phyloP scores from a whole-genome alignment of 2,888 invertebrate genomes.

The Petrophora chlorosata region DNA sequence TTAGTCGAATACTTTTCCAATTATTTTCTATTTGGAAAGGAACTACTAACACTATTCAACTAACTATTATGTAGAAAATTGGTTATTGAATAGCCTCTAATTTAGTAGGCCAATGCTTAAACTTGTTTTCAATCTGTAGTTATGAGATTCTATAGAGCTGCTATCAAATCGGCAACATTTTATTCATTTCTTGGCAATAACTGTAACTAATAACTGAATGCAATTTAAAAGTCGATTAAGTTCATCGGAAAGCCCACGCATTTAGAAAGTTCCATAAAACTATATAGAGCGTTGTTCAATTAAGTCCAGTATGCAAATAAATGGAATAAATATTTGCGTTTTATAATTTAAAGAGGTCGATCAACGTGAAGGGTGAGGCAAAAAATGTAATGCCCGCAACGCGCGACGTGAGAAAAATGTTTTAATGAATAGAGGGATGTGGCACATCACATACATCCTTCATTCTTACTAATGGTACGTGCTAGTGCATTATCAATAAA shows the following conservation, averaged over 20 bases:
- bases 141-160: constrained; percentile 3
- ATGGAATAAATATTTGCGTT: constrained; percentile 7
- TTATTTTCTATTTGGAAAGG: too few relatives aligned
- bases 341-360: constrained; percentile 8
- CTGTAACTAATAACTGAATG: constrained; percentile 21
- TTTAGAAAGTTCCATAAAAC: constrained; percentile 21
- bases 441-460: constrained; percentile 25
- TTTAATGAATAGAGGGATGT: constrained; percentile 28
- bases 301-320: constrained; percentile 17
- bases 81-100: neutral
- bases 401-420: constrained; percentile 17
- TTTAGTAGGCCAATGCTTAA: neutral
- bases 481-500: constrained; percentile 19
- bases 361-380: constrained; percentile 13
- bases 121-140: constrained; percentile 2
- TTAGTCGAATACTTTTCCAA: too few relatives aligned
- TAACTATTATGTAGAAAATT: too few relatives aligned
- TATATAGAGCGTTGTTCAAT: constrained; percentile 11
- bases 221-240: constrained; percentile 22
- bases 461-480: constrained; percentile 14
- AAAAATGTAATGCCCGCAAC: constrained; percentile 7
- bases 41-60: too few relatives aligned
- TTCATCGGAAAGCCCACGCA: constrained; percentile 15
- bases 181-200: constrained; percentile 15
- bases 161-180: constrained; percentile 5